Base-by-base conservation (phyloP, 2,797 vertebrate species). In the Cossypha heuglini region DNA sequence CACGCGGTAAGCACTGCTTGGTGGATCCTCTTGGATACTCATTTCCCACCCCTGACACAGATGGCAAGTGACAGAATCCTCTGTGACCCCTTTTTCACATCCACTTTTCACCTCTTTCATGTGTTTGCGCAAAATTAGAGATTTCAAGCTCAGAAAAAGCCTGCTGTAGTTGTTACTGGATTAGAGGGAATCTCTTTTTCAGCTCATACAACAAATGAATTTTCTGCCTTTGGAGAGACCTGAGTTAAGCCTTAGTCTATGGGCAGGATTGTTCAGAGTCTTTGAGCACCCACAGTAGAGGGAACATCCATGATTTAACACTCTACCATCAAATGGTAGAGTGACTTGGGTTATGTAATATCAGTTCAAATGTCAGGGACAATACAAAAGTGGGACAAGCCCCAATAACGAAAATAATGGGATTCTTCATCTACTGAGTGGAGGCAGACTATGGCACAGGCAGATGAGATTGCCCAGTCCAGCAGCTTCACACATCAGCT, bases 111-210 rank as follows among this genome's bases (percentile, higher is more conserved):
- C 95, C 94, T 95, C 71, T 75, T 91, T 95, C 62, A 25, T 22
- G 74, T 46, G 76, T 85, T 74, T 37, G 45, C 6, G 5, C 63
- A 87, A 93, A 96, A 83, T 31, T n/a, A 68, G 49, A 74, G 37
- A 82, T 90, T 94, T 87, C 74, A 90, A 88, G 79, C 57, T 62
- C 54, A 77, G 71, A 77, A 88, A 94, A 96, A 85, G 66, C 91
- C 90, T 93, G 42, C 75, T 63, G 59, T 73, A 87, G 45, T 84
- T 95, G 67, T 90, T 77, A 88, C 21, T 69, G 89, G 92, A 94
- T 97, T 96, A 95, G 61, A 80, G 66, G 21, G 64, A 96, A 96
- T 94, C 88, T 88, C 75, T 87, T 93, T 97, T 94, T 94, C 85
- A 82, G 85, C 69, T 94, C 57, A 52, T n/a, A 76, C 40, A 69